Evolutionary conservation across 2,113 vertebrate genomes (phyloP).

Genomic region (Xiphophorus maculatus): DNA sequence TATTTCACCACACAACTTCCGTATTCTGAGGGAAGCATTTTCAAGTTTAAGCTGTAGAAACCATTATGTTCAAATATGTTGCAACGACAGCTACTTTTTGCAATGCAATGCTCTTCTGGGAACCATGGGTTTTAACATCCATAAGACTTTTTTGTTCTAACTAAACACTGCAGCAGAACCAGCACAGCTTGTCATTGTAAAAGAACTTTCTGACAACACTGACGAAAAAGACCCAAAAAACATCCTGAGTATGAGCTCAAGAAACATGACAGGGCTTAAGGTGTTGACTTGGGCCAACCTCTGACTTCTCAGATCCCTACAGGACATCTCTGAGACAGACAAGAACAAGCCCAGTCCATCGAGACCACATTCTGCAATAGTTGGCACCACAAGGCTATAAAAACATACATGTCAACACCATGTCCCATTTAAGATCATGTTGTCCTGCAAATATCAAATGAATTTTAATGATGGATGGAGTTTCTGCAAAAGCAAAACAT

Average conservation of each 20-base stretch:
- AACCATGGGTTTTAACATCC: neutral
- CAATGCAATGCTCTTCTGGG: neutral
- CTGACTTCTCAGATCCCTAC: neutral
- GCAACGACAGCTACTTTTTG: neutral
- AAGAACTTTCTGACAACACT: neutral
- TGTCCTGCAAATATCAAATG: neutral
- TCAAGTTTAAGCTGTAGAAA: too few relatives aligned
- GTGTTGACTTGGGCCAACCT: neutral
- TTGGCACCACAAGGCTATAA: neutral
- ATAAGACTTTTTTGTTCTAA: neutral
- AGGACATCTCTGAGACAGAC: neutral
- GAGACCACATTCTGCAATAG: neutral
- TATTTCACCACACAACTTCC: neutral
- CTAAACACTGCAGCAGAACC: neutral
- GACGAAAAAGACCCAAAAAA: neutral
- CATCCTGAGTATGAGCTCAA: neutral
- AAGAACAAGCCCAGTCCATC: neutral
- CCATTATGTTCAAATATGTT: too few relatives aligned
- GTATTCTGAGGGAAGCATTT: too few relatives aligned
- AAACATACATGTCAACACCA: neutral
- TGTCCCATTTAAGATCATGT: neutral
- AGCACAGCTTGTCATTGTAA: neutral
- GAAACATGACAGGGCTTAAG: neutral
- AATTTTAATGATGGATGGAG: neutral
- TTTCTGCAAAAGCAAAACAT: neutral